Conservation (phyloP, 2,113 vertebrate species). For the Gymnogyps californianus region DNA sequence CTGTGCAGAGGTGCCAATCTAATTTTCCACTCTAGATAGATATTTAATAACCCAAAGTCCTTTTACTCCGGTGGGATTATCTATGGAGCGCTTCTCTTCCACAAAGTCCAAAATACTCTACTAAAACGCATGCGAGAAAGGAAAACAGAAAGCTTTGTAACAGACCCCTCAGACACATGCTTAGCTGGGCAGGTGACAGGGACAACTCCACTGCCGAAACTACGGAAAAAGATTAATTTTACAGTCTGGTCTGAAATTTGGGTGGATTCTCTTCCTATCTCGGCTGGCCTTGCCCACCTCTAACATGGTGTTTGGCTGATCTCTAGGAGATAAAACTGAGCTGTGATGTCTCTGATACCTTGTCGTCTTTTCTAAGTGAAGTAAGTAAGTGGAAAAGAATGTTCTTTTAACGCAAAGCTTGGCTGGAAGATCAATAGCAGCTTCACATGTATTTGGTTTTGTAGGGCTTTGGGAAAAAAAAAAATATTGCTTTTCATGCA, state of each 20-base stretch:
- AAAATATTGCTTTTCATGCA: slow-evolving; percentile 33
- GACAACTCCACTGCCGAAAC: not conserved
- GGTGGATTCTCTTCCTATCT: not conserved
- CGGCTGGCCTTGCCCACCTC: not conserved
- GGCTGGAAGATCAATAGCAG: slow-evolving; percentile 52
- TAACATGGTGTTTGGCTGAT: not conserved
- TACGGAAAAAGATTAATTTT: not conserved
- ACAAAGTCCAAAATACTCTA: not conserved
- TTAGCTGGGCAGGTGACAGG: not conserved
- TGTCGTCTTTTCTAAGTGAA: slow-evolving; percentile 5
- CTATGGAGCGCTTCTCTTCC: not conserved
- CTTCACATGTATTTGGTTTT: slow-evolving; percentile 41
- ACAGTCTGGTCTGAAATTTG: not conserved
- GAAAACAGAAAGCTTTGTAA: not conserved
- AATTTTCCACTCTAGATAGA: not conserved
- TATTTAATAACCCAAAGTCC: not conserved
- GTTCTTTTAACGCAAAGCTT: not conserved
- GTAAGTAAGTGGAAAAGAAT: not conserved
- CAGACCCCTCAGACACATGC: rapidly evolving
- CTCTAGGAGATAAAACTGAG: not conserved
- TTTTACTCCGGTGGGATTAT: not conserved
- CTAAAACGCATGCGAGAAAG: not conserved
- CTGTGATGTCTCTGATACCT: slow-evolving; percentile 6
- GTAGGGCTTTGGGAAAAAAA: slow-evolving; percentile 20
- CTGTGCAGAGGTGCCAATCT: not conserved